Base-by-base conservation (phyloP, 2,797 vertebrate genomes). In the Rhinophrynus dorsalis region DNA sequence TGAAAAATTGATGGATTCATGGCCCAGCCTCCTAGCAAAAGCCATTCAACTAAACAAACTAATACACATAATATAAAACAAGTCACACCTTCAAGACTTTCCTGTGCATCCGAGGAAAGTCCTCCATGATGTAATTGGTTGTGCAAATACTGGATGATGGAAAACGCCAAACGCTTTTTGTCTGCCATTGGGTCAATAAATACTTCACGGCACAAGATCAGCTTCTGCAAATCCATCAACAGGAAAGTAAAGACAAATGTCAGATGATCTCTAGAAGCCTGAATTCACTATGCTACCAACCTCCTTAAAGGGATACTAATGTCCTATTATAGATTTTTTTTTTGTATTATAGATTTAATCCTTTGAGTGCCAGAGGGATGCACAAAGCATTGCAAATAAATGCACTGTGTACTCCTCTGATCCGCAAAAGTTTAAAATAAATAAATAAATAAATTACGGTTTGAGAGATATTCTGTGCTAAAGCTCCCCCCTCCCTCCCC, bases 61-160 rank as follows among this genome's bases (percentile, higher is more conserved):
- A 3, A 45, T 5, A 9, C 5, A 24, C 0, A 0, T 1, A 0
- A 0, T 0, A 18, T 2, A 0, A 11, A 32, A 7, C 1, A n/a
- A 7, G 0, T 2, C 42, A 62, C 62, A 98, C 97, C 97, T 89
- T 99, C 97, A 75, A 99, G 77, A 77, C 97, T 99, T 85, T 99
- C 96, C 84, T 97, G 94, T 18, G 96, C 95, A 0, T 95, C 94
- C 0, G 95, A 90, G 0, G 92, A 89, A 65, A 98, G 88, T 1
- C 69, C 79, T 0, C 96, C 96, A 0, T 89, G 85, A 48, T 85
- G 88, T 0, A 98, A 87, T 83, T 98, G 95, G n/a, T 93, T 89
- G 0, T 96, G 94, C 2, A 98, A 91, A 78, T 98, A 98, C 72
- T 90, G 93, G 83, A 99, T 90, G 85, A 99, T 96, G 85, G 96